A percentile compares a stretch with the other conserved stretches of the same genome.
These are phyloP conservation scores for Sebastes itinus DNA, from an alignment of 2,797 vertebrate species.

Conservation along the genomic window DNA sequence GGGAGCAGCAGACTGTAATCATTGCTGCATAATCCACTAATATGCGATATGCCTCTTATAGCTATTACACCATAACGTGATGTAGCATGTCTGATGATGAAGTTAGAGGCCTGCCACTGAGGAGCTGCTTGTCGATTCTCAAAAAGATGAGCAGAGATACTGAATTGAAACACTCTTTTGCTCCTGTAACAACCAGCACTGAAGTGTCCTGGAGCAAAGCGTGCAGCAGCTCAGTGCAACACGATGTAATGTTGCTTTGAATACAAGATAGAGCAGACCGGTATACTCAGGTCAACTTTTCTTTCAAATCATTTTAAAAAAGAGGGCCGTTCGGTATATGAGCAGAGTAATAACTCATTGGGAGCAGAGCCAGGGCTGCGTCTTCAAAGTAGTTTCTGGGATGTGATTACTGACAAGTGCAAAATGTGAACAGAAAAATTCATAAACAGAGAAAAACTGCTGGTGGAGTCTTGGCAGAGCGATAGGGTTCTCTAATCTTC, in stretches of 20 bases:
- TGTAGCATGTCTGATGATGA: conserved; percentile 16
- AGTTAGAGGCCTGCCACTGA: background rate
- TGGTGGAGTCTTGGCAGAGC: conserved; percentile 11
- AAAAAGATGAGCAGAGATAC: background rate
- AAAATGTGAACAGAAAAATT: conserved; percentile 38
- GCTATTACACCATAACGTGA: conserved; percentile 3
- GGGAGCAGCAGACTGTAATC: conserved; percentile 59
- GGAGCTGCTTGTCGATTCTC: conserved; percentile 1
- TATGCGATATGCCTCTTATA: conserved; percentile 34
- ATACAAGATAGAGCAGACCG: background rate
- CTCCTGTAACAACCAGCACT: background rate
- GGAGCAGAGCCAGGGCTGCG: background rate
- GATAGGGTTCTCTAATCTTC: conserved; percentile 31
- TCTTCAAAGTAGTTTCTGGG: conserved; percentile 31
- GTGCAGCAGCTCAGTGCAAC: background rate
- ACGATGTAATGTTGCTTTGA: background rate
- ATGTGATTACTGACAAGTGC: conserved; percentile 13
- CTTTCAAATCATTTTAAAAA: background rate
- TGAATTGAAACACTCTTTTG: background rate
- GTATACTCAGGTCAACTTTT: background rate
- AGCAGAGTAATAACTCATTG: background rate
- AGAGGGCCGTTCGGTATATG: background rate
- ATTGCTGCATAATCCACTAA: conserved; percentile 54
- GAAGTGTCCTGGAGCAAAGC: background rate
- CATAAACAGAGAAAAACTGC: conserved; percentile 24